A percentile compares a stretch with the other conserved stretches of the same genome.
These are phyloP conservation scores for Cerceris rybyensis DNA, from an alignment of 2,888 invertebrate genomes.

Conservation along the genomic window DNA sequence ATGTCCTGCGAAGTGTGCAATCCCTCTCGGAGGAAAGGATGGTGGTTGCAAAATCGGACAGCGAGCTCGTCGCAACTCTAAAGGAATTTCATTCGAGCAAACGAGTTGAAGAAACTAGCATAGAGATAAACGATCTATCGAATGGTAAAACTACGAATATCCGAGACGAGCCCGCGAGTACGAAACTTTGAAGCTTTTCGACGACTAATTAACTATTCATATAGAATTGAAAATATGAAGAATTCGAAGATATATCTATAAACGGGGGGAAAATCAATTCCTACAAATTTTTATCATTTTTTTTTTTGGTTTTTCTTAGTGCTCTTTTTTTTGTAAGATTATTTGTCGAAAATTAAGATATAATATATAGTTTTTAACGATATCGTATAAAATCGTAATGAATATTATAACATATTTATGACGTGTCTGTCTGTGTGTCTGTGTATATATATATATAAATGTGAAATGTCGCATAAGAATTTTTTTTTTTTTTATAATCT, in stretches of 20 bases:
- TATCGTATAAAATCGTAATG: constrained; percentile 52
- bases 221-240: too few relatives aligned
- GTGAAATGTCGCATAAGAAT: constrained; percentile 30
- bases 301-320: background rate
- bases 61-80: constrained; percentile 65
- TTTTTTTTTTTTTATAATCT: constrained; percentile 34
- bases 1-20: constrained; percentile 68
- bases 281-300: background rate
- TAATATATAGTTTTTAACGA: constrained; percentile 39
- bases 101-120: constrained; percentile 17
- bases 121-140: constrained; percentile 37
- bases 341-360: background rate
- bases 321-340: too few relatives aligned
- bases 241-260: background rate
- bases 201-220: background rate
- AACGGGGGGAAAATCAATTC: background rate
- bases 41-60: constrained; percentile 66
- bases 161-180: constrained; percentile 41
- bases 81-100: constrained; percentile 43
- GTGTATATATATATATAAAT: too few relatives aligned
- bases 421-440: constrained; percentile 23
- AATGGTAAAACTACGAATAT: constrained; percentile 13
- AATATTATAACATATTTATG: constrained; percentile 47
- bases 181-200: constrained; percentile 49
- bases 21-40: constrained; percentile 64